Conservation (phyloP, 1,140 invertebrate species). For the Ips typographus region DNA sequence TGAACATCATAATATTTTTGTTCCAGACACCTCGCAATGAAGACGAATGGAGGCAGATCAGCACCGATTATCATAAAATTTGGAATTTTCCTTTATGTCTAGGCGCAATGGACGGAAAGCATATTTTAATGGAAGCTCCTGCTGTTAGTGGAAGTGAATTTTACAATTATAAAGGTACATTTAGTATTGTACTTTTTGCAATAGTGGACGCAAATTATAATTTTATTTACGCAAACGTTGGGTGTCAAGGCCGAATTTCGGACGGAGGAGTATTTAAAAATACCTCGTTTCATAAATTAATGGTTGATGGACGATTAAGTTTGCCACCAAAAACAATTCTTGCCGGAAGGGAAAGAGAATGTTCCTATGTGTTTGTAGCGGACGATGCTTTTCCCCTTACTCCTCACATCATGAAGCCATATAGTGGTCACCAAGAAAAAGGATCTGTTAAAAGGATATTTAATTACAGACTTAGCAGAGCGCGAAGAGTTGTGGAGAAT, state of each 20-base stretch:
- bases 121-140: slow-evolving; percentile 21
- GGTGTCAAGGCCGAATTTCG: slow-evolving; percentile 51
- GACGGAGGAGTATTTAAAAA: slow-evolving; percentile 51
- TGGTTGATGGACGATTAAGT: slow-evolving; percentile 39
- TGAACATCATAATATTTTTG: too few relatives aligned
- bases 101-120: slow-evolving; percentile 30
- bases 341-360: slow-evolving; percentile 4
- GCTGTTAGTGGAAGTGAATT: slow-evolving; percentile 49
- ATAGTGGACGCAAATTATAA: slow-evolving; percentile 55
- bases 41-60: not conserved
- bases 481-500: slow-evolving; percentile 27
- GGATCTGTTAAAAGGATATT: slow-evolving; percentile 23
- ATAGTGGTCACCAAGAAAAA: slow-evolving; percentile 15
- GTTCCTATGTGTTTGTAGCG: slow-evolving; percentile 23
- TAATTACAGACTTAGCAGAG: slow-evolving; percentile 20
- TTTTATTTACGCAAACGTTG: slow-evolving; percentile 54
- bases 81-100: slow-evolving; percentile 26
- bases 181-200: slow-evolving; percentile 57
- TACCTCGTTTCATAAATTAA: slow-evolving; percentile 36
- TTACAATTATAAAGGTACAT: slow-evolving; percentile 58
- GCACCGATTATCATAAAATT: not conserved
- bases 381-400: slow-evolving; percentile 23
- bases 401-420: slow-evolving; percentile 28
- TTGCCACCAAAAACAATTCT: slow-evolving; percentile 31
- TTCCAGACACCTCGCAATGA: too few relatives aligned